Base-by-base conservation (phyloP, 1,140 invertebrate species). In the Wasmannia auropunctata region DNA sequence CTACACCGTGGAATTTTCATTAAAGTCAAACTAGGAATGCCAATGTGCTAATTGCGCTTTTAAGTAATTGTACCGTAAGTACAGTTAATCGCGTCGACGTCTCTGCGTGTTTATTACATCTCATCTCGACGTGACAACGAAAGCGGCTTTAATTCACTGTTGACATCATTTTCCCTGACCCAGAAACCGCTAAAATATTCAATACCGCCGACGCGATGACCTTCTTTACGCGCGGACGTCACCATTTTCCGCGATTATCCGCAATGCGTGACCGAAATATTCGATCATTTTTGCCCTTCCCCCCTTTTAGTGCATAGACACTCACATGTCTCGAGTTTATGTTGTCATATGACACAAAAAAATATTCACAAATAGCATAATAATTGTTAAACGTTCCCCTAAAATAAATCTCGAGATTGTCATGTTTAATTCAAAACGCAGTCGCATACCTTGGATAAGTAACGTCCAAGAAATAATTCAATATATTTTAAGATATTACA, bases 81-180 rank as follows among this genome's bases (percentile, higher is more conserved):
- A 43, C 37, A 58, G 11, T 46, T 83, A 37, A 60, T 58, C 19
- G 11, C 56, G n/a, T 19, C 46, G 37, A 51, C 37, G 37, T n/a
- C 37, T 58, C 70, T 25, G 74, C 72, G 49, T 69, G 84, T 89
- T 89, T 86, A 89, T 86, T 77, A 56, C 67, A 19, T 40, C 49
- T 72, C 72, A 69, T 65, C 74, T 70, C 54, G 83, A 77, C 34
- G 62, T 69, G 76, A 89, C 67, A 86, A 92, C 86, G 87, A 89
- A 92, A 91, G 89, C 87, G 81, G 67, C 85, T 89, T 92, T 91
- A 91, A 92, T 92, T 91, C 90, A 87, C 76, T 63, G 86, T 85
- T 92, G 92, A 91, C 91, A 92, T 91, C 90, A 92, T 92, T 92
- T 92, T 91, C 87, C 87, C 85, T 89, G 92, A 91, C 89, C 92